A percentile compares a stretch with the other conserved stretches of the same genome.
These are phyloP conservation scores for Eufriesea mexicana DNA, from an alignment of 1,140 invertebrate species.

Conservation along the genomic window DNA sequence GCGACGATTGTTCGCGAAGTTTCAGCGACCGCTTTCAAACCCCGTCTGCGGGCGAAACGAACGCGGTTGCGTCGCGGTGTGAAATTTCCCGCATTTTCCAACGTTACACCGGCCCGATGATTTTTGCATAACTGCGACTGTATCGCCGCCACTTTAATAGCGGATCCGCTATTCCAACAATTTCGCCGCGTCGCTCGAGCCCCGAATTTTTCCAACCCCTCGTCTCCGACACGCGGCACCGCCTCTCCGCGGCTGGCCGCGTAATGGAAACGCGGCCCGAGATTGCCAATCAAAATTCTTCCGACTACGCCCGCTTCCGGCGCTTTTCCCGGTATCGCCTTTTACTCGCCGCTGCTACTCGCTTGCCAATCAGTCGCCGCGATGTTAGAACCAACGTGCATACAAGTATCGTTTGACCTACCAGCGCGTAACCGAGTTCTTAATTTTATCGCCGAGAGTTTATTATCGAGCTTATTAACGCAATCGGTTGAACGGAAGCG, in stretches of 20 bases:
- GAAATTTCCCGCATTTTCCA: neutral
- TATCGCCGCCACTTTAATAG: neutral
- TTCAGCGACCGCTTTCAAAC: too few relatives aligned
- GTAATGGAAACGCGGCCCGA: conserved; percentile 19
- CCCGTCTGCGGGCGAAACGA: neutral
- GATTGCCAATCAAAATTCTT: conserved; percentile 33
- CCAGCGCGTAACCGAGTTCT: too few relatives aligned
- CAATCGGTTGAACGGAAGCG: too few relatives aligned
- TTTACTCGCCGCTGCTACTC: neutral
- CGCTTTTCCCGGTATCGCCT: conserved; percentile 1
- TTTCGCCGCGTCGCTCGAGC: neutral
- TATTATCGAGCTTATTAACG: too few relatives aligned
- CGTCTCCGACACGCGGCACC: neutral
- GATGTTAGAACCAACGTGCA: too few relatives aligned
- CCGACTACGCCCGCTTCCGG: neutral
- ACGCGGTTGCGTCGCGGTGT: too few relatives aligned
- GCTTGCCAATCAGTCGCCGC: neutral
- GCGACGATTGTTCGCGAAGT: too few relatives aligned
- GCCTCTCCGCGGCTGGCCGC: neutral
- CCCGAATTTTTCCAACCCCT: neutral
- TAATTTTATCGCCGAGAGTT: too few relatives aligned
- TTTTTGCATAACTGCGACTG: conserved; percentile 15
- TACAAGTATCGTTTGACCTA: too few relatives aligned
- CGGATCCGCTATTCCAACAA: neutral
- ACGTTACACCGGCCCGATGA: too few relatives aligned